phyloP scores from a whole-genome alignment of 2,888 invertebrate species.

The Pherbina coryleti region DNA sequence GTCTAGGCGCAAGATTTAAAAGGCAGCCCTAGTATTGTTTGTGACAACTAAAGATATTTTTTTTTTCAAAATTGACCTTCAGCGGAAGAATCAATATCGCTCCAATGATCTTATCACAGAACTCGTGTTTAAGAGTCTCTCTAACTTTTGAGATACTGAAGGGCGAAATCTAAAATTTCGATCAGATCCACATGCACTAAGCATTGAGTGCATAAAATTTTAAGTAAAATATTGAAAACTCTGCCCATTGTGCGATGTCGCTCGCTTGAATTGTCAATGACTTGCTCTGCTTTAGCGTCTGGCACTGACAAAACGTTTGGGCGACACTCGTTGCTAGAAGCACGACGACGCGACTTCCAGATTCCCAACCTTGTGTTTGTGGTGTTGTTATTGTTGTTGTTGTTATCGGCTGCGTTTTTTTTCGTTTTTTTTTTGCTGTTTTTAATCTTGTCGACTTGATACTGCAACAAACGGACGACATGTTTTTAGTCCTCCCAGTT shows the following conservation, averaged over 20 bases:
- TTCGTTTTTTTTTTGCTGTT: too few species aligned
- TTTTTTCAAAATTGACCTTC: too few species aligned
- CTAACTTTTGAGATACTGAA: too few species aligned
- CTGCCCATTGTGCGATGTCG: not conserved
- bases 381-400: not conserved
- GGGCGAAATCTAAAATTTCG: too few species aligned
- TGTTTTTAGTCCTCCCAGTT: constrained; percentile 7
- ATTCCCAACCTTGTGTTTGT: not conserved
- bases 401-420: not conserved
- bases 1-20: too few species aligned
- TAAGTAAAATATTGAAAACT: not conserved
- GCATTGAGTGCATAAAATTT: too few species aligned
- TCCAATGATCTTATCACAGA: too few species aligned
- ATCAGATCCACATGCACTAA: too few species aligned
- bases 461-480: constrained; percentile 15
- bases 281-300: not conserved
- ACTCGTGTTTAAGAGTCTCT: too few species aligned
- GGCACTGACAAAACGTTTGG: constrained; percentile 12
- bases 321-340: not conserved
- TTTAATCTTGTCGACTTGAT: constrained; percentile 10
- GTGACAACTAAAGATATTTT: too few species aligned
- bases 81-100: too few species aligned
- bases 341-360: not conserved
- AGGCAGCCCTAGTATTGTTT: too few species aligned
- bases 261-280: constrained; percentile 2